phyloP scores from a whole-genome alignment of 2,113 vertebrate species.

The Mirza zaza region DNA sequence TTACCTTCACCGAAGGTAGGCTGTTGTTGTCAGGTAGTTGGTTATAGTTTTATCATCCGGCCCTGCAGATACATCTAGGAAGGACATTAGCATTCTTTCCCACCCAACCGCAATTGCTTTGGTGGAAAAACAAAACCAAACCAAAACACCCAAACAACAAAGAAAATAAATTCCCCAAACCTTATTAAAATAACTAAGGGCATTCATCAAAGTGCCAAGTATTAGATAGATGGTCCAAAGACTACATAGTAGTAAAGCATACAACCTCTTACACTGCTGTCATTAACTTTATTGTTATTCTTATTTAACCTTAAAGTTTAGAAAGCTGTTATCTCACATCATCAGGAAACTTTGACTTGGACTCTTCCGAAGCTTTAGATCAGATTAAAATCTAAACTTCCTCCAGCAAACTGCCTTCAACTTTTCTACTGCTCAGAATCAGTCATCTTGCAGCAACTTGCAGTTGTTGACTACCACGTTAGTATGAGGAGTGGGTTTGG shows the following conservation, averaged over 20 bases:
- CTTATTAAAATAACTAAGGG: neutral
- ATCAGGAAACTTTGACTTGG: neutral
- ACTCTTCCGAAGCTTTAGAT: neutral
- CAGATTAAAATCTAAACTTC: neutral
- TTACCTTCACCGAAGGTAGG: neutral
- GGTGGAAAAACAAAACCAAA: neutral
- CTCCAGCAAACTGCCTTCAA: neutral
- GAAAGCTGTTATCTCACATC: neutral
- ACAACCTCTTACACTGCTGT: neutral
- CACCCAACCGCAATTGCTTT: neutral
- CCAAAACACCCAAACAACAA: neutral
- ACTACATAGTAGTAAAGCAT: neutral
- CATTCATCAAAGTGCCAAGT: neutral
- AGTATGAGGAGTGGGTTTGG: neutral
- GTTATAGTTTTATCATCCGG: neutral
- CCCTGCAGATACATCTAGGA: neutral
- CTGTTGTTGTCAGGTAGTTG: neutral
- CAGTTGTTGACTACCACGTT: neutral
- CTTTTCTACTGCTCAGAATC: neutral
- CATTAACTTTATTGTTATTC: neutral
- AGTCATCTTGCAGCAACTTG: neutral
- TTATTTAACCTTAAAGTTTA: neutral
- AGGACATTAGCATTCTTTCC: neutral
- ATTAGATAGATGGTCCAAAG: neutral
- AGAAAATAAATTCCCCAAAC: neutral